Evolutionary conservation across 1,140 invertebrate genomes (phyloP), one percentile per base, ranked within the genome.

Genomic region (Eriocheir sinensis): DNA sequence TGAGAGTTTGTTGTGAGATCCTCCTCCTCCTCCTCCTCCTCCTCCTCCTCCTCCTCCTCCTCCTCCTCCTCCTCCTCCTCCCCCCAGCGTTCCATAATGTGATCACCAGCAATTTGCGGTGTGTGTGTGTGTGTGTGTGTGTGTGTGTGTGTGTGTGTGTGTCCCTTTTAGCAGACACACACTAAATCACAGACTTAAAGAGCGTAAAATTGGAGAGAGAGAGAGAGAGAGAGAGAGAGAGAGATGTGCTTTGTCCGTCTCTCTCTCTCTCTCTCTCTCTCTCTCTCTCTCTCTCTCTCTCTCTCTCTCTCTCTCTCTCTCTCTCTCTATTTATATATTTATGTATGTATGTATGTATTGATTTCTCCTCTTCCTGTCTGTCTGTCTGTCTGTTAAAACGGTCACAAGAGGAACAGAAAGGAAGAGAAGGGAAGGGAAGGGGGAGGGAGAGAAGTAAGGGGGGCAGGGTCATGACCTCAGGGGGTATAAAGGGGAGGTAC

Each of bases 51-150:
- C 41, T 44, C 40, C 32, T 89, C 32, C 86, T 40, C 30, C 80
- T 83, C 80, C 12, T 83, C 3, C 80, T 32, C 80, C 34, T 32
- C 4, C 30, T 36, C 30, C 34, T 83, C 80, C 80, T 83, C 4
- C 79, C 6, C 27, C 4, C 27, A 8, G 27, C 32, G 6, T 4
- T 34, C 32, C 27, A 30, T 81, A 27, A 30, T 81, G 79, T 34
- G 27, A 27, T 81, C 3, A 30, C 32, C 79, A 6, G 27, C 27
- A n/a, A 34, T 34, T 32, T 8, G 41, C n/a, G 41, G 91, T 80
- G 53, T 38, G 60, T 92, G 72, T 92, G 60, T 83, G 72, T 92
- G 91, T 85, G 83, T 32, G 48, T 83, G 91, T 79, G 72, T 83
- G 91, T 92, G 91, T 92, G 91, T 81, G 34, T n/a, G 32, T 86